Evolutionary conservation across 2,113 vertebrate genomes (phyloP).

Genomic region (Epinephelus fuscoguttatus): DNA sequence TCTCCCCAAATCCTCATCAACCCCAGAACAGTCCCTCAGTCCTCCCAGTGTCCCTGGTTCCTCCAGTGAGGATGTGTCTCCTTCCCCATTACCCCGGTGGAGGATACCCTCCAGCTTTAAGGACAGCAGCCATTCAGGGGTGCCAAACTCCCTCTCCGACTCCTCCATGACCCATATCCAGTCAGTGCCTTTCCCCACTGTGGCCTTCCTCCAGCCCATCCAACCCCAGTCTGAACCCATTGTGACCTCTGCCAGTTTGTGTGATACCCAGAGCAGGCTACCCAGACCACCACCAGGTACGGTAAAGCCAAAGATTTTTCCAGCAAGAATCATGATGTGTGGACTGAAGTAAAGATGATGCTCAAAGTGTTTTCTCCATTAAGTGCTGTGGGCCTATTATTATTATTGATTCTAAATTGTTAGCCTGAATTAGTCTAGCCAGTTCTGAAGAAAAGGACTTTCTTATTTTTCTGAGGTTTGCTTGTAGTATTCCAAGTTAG

Average conservation of each 20-base stretch:
- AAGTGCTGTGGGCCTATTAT: neutral
- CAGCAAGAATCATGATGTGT: neutral
- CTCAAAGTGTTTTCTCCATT: neutral
- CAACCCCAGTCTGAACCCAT: constrained; percentile 68
- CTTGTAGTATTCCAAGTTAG: no score
- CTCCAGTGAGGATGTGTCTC: constrained; percentile 71
- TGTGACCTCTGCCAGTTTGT: constrained; percentile 77
- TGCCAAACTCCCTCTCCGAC: constrained; percentile 85
- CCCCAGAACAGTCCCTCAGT: constrained; percentile 77
- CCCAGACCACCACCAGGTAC: constrained; percentile 91
- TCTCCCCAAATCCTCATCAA: constrained; percentile 82
- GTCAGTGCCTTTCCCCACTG: constrained; percentile 81
- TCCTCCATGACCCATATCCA: constrained; percentile 83
- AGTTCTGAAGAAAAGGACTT: no score
- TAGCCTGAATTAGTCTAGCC: no score
- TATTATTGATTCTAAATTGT: no score
- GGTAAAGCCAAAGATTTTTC: constrained; percentile 21
- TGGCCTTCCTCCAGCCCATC: constrained; percentile 81
- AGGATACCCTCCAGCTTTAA: constrained; percentile 74
- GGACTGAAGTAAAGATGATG: neutral
- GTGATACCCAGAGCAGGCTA: constrained; percentile 84
- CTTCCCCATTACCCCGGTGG: constrained; percentile 81
- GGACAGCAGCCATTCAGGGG: constrained; percentile 73
- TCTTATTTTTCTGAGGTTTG: no score
- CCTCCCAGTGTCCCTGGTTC: constrained; percentile 74